A percentile compares a stretch with the other conserved stretches of the same genome.
Evolutionary conservation across 1,140 invertebrate genomes (phyloP).

Genomic region (Psix sp.): DNA sequence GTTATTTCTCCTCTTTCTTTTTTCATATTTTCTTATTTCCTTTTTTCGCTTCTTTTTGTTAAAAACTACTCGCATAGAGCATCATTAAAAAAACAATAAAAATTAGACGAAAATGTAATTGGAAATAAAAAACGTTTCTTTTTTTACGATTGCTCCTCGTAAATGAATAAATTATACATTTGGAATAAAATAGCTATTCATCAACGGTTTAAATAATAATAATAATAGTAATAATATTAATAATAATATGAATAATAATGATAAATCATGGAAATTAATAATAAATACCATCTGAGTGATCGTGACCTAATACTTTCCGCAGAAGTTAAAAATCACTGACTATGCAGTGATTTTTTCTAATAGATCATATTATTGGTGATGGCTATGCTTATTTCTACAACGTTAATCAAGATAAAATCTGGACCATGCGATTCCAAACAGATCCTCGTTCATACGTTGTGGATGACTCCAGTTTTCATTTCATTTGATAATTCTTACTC

Average conservation of each 20-base stretch:
- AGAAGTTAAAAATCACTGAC: conserved; percentile 32
- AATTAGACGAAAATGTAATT: conserved; percentile 10
- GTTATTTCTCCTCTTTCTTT: too few species aligned
- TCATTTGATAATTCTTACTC: conserved; percentile 17
- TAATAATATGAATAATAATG: conserved; percentile 45
- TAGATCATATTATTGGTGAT: conserved; percentile 30
- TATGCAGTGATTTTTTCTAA: conserved; percentile 27
- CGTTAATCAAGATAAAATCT: conserved; percentile 6
- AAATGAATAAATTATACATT: conserved; percentile 57
- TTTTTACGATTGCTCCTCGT: conserved; percentile 18
- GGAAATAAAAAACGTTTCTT: conserved; percentile 12
- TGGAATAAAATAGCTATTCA: conserved; percentile 49
- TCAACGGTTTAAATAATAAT: conserved; percentile 56
- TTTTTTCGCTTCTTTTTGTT: conserved; percentile 27
- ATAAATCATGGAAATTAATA: conserved; percentile 18
- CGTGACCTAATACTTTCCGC: conserved; percentile 63
- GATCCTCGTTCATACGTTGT: conserved; percentile 7
- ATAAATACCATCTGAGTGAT: conserved; percentile 44
- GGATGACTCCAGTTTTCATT: conserved; percentile 22
- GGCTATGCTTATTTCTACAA: conserved; percentile 22
- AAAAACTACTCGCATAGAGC: conserved; percentile 37
- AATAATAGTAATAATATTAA: too few species aligned
- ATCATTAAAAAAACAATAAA: conserved; percentile 26
- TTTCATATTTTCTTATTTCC: too few species aligned
- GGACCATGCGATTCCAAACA: conserved; percentile 3